Evolutionary conservation across 2,113 vertebrate genomes (phyloP), one percentile per base, ranked within the genome.

Genomic region (Microcebus jonahi): DNA sequence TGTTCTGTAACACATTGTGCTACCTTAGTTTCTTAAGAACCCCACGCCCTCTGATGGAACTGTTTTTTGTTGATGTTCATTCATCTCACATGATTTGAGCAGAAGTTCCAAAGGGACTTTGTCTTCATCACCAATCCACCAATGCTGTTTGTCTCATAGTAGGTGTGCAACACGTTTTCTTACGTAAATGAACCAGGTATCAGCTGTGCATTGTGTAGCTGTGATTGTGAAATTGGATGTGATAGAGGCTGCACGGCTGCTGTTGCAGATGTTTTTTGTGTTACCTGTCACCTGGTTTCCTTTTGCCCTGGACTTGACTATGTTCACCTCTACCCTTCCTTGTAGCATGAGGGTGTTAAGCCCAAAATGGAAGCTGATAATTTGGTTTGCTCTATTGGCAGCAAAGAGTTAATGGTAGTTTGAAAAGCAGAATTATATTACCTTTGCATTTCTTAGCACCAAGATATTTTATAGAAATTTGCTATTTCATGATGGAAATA

Each of bases 381-480:
- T 57, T 88, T 65, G 57, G 14, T 65, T 97, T 93, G 14, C 34
- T 81, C 17, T 29, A 0, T 39, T 88, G 29, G 39, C 8, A 94
- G 18, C 14, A 61, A 57, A 95, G 80, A 75, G 25, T 21, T 55
- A 57, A 91, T 48, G 29, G 0, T 63, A 36, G 14, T 65, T 86
- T 73, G 34, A 86, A 91, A 77, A 42, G 45, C 17, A 67, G 48
- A 83, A 63, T 83, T 82, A 20, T 48, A 39, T 48, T 83, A 70
- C 55, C 15, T 31, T 88, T 93, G 8, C 39, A 8, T 88, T 87
- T 88, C 71, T 76, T 70, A 88, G 15, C 21, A 89, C 27, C 2
- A 8, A 59, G 15, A 55, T 55, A 39, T 76, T 82, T 76, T 48
- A 36, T 57, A 96, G 70, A 76, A 75, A 85, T 75, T 15, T 67